Base-by-base conservation (phyloP, 2,888 invertebrate species). In the Sipha maydis region DNA sequence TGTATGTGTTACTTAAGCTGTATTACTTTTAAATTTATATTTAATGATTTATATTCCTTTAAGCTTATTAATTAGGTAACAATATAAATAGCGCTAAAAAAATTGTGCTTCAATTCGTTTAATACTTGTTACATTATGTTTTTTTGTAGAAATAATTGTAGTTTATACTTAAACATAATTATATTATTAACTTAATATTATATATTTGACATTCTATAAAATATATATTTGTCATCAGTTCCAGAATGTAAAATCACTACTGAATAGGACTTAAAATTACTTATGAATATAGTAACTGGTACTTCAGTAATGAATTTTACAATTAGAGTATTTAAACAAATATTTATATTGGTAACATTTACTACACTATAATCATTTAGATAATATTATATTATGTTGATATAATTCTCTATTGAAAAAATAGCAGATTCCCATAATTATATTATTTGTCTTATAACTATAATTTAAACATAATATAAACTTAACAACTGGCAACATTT, bases 1-100 rank as follows among this genome's bases (percentile, higher is more conserved):
- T 88, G 88, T 88, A 80, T 88, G 61, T n/a, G 82, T 88, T 79
- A 31, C 54, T 3, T 78, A 85, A 85, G 85, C 78, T 78, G 54
- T 71, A 19, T 11, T 48, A 85, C n/a, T 77, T 61, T 85, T 85
- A 85, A 85, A 76, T n/a, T 21, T 71, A 67, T 78, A 48, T 76
- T 14, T 67, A 41, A 41, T 76, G 17, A 76, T 31, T 48, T 84
- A 67, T 31, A n/a, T 85, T 85, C 77, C 41, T 77, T 31, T 85
- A 85, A 85, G 85, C 85, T 69, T 85, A 54, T 76, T 34, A 48
- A 77, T 31, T 48, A 76, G 34, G 34, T 34, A 34, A 77, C 21
- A 77, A 69, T 67, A 85, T 11, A 84, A 84, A 34, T 85, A 21
- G 48, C 28, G 14, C 54, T 34, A 85, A 31, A 85, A 85, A 85